Conservation (phyloP, 2,888 invertebrate species). For the Boloria selene region DNA sequence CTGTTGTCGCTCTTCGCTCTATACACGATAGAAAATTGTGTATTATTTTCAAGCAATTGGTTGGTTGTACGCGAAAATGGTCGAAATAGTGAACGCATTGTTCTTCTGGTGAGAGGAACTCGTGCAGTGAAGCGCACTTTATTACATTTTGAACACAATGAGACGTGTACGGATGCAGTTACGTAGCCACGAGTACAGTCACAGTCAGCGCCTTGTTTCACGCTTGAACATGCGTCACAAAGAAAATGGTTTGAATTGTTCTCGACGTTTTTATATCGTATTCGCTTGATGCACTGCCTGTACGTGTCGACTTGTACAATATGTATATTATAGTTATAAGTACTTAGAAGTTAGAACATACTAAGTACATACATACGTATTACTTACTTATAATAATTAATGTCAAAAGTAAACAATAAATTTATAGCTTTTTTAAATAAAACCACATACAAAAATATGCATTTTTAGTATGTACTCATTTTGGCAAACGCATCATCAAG, state of each 20-base stretch:
- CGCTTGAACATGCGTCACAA: conserved; percentile 33
- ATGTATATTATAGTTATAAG: background rate
- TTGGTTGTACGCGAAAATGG: conserved; percentile 40
- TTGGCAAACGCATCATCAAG: too few relatives aligned
- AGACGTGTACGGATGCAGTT: conserved; percentile 39
- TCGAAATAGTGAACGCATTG: conserved; percentile 48
- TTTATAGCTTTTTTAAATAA: too few relatives aligned
- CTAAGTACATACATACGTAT: too few relatives aligned
- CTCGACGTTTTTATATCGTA: conserved; percentile 27
- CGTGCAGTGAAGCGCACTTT: conserved; percentile 60
- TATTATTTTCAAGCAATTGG: conserved; percentile 30
- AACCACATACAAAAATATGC: too few relatives aligned
- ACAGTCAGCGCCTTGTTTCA: conserved; percentile 36
- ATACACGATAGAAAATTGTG: background rate
- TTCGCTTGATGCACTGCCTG: conserved; percentile 1
- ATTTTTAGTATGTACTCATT: too few relatives aligned
- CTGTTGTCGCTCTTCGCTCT: too few relatives aligned
- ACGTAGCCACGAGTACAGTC: conserved; percentile 48
- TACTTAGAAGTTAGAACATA: too few relatives aligned
- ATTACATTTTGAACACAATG: conserved; percentile 61
- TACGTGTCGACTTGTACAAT: conserved; percentile 2
- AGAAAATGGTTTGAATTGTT: conserved; percentile 36
- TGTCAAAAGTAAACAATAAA: background rate
- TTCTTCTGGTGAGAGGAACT: conserved; percentile 46
- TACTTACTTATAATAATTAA: too few relatives aligned